These are phyloP conservation scores for Chymomyza costata DNA, from an alignment of 1,140 invertebrate species.

Conservation along the genomic window DNA sequence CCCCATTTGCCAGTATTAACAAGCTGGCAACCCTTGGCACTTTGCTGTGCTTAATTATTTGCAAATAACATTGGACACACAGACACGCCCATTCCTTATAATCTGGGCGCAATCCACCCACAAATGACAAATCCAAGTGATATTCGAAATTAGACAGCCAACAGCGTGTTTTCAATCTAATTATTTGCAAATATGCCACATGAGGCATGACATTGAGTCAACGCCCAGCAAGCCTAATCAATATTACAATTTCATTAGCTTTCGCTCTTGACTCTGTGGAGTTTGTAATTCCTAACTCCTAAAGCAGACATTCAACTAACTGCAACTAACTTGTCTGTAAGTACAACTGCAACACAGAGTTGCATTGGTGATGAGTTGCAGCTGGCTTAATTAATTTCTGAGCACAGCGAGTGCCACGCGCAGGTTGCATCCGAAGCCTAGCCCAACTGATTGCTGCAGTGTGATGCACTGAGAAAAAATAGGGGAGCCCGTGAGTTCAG, in stretches of 20 bases:
- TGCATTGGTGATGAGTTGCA: not conserved
- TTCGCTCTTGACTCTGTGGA: conserved; percentile 9
- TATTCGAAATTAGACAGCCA: no score
- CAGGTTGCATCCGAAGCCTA: no score
- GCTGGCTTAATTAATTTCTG: conserved; percentile 60
- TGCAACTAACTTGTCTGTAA: conserved; percentile 7
- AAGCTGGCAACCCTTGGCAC: not conserved
- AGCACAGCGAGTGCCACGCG: conserved; percentile 55
- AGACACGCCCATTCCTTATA: conserved; percentile 7
- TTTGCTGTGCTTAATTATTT: conserved; percentile 54
- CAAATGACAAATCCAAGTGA: conserved; percentile 25
- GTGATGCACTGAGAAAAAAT: no score
- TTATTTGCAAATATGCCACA: conserved; percentile 44
- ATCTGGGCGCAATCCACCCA: conserved; percentile 1
- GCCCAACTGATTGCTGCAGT: no score
- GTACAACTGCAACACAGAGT: conserved; percentile 11
- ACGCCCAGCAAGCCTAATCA: conserved; percentile 16
- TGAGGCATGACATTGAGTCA: conserved; percentile 9
- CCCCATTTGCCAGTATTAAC: not conserved
- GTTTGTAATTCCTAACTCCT: not conserved
- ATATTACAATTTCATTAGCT: conserved; percentile 63
- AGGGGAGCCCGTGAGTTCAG: no score
- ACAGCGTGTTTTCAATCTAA: conserved; percentile 36
- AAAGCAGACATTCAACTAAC: no score
- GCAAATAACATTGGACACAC: conserved; percentile 13